Base-by-base conservation (phyloP, 1,140 invertebrate species). In the Plodia interpunctella region DNA sequence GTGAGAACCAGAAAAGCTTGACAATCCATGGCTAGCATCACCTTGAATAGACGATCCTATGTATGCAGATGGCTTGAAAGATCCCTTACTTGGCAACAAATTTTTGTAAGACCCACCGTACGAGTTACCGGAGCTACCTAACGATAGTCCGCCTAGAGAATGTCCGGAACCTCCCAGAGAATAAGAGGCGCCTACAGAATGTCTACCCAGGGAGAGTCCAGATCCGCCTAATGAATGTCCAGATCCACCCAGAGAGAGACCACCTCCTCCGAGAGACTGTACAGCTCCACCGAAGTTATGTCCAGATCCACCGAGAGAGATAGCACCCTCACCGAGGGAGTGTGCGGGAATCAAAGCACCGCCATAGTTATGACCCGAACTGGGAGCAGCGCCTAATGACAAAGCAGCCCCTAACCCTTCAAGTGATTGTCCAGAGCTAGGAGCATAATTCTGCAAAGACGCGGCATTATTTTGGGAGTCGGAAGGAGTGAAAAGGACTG, bases 21-120 rank as follows among this genome's bases (percentile, higher is more conserved):
- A 68, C 11, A 78, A 54, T 49, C 73, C 68, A 49, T 83, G 78
- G 49, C 70, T 72, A 20, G 71, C 61, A n/a, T 87, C 84, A 55
- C 76, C 65, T 62, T 78, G 81, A 15, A 76, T 60, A 5, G 83
- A 80, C 52, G 87, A 65, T 25, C 87, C 87, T 59, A 89, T 64
- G 66, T 70, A 89, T 32, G 81, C 72, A 15, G 86, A 89, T 32
- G 86, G 86, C 51, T 87, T 89, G 57, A 89, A 89, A 18, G 79
- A 74, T 54, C 70, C 64, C 71, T 88, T 87, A 5, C 77, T 72
- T 28, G 80, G 76, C n/a, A 66, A 67, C 11, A 79, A 65, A 35
- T 66, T 63, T 57, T 84, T 87, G 21, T 79, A 68, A 54, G 76
- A 65, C 55, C 74, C 78, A 51, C 74, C 72, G 28, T 76, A 71